Evolutionary conservation across 2,888 invertebrate genomes (phyloP).

Genomic region (Calameuta filiformis): DNA sequence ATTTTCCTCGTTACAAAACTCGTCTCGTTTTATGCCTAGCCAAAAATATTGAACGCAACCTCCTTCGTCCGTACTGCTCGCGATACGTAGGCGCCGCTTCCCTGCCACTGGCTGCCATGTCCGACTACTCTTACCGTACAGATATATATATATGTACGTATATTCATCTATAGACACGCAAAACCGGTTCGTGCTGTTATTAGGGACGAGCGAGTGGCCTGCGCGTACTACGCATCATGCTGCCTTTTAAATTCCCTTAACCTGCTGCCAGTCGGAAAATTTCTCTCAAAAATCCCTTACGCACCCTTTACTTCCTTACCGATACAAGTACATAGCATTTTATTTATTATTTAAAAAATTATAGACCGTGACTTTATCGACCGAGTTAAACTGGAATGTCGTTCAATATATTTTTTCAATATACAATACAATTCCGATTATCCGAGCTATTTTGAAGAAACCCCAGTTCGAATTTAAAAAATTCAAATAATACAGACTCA

Average conservation of each 20-base stretch:
- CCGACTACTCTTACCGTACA: background rate
- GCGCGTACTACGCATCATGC: slow-evolving; percentile 1
- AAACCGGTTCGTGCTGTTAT: slow-evolving; percentile 4
- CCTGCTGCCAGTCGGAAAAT: background rate
- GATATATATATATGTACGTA: background rate
- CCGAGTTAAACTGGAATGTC: background rate
- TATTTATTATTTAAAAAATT: background rate
- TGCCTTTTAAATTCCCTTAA: background rate
- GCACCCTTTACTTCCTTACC: background rate
- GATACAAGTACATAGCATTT: background rate
- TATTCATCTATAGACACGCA: background rate
- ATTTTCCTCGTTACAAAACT: background rate
- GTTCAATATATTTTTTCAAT: background rate
- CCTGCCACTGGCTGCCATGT: background rate
- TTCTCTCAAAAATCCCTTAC: background rate
- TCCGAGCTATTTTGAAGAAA: too few species aligned
- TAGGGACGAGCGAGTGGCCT: background rate
- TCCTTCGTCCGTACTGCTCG: background rate
- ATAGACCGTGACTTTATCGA: background rate
- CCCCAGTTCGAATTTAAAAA: background rate
- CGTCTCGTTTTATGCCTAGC: background rate
- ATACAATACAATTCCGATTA: background rate
- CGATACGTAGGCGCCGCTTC: background rate
- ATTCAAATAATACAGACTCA: background rate
- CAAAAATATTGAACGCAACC: background rate